Evolutionary conservation across 2,113 vertebrate species (phyloP).

Genomic region (Rhea pennata): DNA sequence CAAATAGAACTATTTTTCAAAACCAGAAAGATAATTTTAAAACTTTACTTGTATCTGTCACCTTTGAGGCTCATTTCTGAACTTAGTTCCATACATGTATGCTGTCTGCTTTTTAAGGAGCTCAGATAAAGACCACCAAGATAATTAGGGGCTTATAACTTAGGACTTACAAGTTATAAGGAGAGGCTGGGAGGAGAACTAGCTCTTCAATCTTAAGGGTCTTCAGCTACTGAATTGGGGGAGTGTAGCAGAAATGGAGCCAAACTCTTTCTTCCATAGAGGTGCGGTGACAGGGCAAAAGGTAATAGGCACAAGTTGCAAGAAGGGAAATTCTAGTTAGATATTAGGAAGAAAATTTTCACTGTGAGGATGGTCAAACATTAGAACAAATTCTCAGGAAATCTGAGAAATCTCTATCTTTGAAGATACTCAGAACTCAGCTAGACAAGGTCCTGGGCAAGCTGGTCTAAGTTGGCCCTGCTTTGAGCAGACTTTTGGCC

Average conservation of each 20-base stretch:
- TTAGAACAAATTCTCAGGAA: neutral
- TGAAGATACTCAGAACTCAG: neutral
- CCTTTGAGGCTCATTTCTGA: neutral
- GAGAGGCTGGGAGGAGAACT: neutral
- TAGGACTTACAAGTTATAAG: neutral
- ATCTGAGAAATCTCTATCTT: neutral
- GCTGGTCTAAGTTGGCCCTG: neutral
- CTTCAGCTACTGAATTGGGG: neutral
- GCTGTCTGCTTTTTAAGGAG: neutral
- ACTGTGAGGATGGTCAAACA: neutral
- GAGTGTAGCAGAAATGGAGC: rapidly evolving
- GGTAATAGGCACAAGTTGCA: rapidly evolving
- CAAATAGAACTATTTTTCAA: neutral
- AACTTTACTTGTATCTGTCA: neutral
- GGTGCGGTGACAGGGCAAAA: neutral
- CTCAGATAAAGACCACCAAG: neutral
- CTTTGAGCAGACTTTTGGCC: neutral
- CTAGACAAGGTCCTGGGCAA: rapidly evolving
- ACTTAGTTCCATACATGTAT: neutral
- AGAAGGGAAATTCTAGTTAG: neutral
- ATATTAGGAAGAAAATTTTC: neutral
- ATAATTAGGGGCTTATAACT: neutral
- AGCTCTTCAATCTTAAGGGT: neutral
- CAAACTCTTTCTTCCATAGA: neutral
- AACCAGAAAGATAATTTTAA: neutral